A percentile compares a stretch with the other conserved stretches of the same genome.
phyloP scores from a whole-genome alignment of 2,113 vertebrate genomes.

The Urocynchramus pylzowi region DNA sequence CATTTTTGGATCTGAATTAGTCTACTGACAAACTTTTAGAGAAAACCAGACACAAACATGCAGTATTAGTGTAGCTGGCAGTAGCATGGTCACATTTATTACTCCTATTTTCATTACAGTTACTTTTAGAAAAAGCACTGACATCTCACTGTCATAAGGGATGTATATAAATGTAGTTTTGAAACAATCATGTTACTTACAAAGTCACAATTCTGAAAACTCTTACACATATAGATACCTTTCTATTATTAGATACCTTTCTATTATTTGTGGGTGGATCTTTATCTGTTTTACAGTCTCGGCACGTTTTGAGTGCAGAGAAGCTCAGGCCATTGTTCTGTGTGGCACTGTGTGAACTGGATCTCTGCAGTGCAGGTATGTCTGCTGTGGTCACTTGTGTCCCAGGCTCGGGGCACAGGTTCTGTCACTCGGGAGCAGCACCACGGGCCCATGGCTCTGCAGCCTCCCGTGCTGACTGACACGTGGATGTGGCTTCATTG shows the following conservation, averaged over 20 bases:
- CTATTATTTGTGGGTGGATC: background rate
- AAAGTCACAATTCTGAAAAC: background rate
- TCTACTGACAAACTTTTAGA: background rate
- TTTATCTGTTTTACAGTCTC: background rate
- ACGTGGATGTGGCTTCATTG: fast-evolving
- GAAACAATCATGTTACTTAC: background rate
- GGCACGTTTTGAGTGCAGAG: background rate
- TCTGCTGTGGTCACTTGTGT: background rate
- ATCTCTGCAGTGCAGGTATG: background rate
- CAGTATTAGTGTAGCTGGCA: background rate
- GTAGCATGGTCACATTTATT: background rate
- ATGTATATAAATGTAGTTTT: background rate
- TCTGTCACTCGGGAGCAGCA: background rate
- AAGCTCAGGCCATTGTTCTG: background rate
- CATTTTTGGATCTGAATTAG: background rate
- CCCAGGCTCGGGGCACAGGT: fast-evolving
- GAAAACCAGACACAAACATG: background rate
- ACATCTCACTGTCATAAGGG: background rate
- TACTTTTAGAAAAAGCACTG: background rate
- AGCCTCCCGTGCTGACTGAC: background rate
- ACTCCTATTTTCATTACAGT: background rate
- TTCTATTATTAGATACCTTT: background rate
- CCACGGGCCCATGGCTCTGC: background rate
- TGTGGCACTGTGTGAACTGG: background rate
- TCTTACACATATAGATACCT: background rate